Percentiles rank a stretch among this genome's conserved stretches.
phyloP scores from a whole-genome alignment of 2,888 invertebrate genomes.

The Torymus aiolomorphi region DNA sequence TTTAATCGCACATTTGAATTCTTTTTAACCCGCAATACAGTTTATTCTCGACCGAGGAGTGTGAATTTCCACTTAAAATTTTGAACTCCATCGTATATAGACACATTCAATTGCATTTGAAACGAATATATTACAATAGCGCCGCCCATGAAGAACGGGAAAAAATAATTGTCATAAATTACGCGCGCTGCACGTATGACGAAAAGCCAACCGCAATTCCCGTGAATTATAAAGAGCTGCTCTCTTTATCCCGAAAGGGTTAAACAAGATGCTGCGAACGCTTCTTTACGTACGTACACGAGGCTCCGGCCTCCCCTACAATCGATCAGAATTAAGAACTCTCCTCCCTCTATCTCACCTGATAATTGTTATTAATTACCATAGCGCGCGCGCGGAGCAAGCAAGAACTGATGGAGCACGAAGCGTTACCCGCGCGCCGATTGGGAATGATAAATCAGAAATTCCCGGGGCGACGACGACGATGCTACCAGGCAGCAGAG shows the following conservation, averaged over 20 bases:
- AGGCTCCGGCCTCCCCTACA: background rate
- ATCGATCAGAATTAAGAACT: slow-evolving; percentile 50
- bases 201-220: background rate
- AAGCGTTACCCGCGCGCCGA: background rate
- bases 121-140: no score
- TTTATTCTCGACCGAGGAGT: no score
- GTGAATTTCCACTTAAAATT: no score
- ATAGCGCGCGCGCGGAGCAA: background rate
- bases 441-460: slow-evolving; percentile 43
- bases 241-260: background rate
- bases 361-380: slow-evolving; percentile 52
- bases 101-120: no score
- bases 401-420: slow-evolving; percentile 24
- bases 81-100: no score
- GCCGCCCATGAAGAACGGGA: no score
- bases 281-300: background rate
- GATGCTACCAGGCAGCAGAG: background rate
- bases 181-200: no score
- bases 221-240: slow-evolving; percentile 7
- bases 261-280: slow-evolving; percentile 1
- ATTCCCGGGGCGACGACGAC: slow-evolving; percentile 17
- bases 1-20: no score
- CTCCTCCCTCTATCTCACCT: no score
- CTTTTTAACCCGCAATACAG: no score
- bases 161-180: no score